phyloP scores from a whole-genome alignment of 2,113 vertebrate species.

The Mesoclemmys tuberculata region DNA sequence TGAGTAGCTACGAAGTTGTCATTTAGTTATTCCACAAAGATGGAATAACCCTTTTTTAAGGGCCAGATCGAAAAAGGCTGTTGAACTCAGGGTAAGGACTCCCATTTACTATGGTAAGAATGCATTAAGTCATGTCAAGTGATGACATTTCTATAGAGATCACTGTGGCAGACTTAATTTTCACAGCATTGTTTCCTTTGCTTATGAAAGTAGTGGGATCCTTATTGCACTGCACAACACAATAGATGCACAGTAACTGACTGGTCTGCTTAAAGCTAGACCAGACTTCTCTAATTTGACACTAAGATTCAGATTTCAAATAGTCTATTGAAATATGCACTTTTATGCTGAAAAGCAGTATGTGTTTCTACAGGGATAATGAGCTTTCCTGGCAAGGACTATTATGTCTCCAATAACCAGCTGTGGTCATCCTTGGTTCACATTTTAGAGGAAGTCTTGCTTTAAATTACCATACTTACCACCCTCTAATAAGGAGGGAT shows the following conservation, averaged over 20 bases:
- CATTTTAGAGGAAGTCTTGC: slow-evolving; percentile 6
- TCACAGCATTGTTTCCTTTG: not conserved
- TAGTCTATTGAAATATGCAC: slow-evolving; percentile 5
- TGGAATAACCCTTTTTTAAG: not conserved
- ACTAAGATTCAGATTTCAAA: slow-evolving; percentile 53
- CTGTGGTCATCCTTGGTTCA: slow-evolving; percentile 50
- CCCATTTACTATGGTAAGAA: not conserved
- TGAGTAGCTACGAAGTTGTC: not conserved
- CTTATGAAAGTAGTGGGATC: not conserved
- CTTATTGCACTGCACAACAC: not conserved
- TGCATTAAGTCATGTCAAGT: not conserved
- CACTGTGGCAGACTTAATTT: not conserved
- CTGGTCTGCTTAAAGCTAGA: slow-evolving; percentile 42
- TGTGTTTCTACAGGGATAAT: slow-evolving; percentile 69
- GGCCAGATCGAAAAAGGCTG: not conserved
- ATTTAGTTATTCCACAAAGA: not conserved
- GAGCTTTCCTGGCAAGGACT: slow-evolving; percentile 67
- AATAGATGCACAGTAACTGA: not conserved
- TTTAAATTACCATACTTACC: not conserved
- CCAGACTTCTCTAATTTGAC: slow-evolving; percentile 62
- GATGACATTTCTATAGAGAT: not conserved
- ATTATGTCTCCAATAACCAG: slow-evolving; percentile 59
- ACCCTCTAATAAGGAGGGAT: not conserved
- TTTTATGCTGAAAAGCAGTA: slow-evolving; percentile 55
- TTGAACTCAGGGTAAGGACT: not conserved